phyloP scores from a whole-genome alignment of 2,113 vertebrate species.

The Pan troglodytes region NHGRI_mPanTro3-v2.1_pri NC_072402.2:4925001-4925500 shows the following conservation, averaged over 20 bases:
- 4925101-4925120: accelerated
- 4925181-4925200: neutral
- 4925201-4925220: neutral
- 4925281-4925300: neutral
- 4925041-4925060: neutral
- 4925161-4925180: neutral
- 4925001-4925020: too few relatives aligned
- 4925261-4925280: neutral
- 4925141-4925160: neutral
- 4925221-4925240: neutral
- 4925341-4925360: neutral
- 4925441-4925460: neutral
- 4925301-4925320: neutral
- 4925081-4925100: too few relatives aligned
- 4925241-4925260: neutral
- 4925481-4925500: neutral
- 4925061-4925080: neutral
- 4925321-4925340: neutral
- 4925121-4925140: neutral
- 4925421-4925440: neutral
- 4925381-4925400: neutral
- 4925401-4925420: neutral
- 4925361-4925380: neutral
- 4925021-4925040: too few relatives aligned
- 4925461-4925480: neutral